A percentile compares a stretch with the other conserved stretches of the same genome.
Evolutionary conservation across 2,888 invertebrate species (phyloP).

Genomic region (Piscicola geometra): DNA sequence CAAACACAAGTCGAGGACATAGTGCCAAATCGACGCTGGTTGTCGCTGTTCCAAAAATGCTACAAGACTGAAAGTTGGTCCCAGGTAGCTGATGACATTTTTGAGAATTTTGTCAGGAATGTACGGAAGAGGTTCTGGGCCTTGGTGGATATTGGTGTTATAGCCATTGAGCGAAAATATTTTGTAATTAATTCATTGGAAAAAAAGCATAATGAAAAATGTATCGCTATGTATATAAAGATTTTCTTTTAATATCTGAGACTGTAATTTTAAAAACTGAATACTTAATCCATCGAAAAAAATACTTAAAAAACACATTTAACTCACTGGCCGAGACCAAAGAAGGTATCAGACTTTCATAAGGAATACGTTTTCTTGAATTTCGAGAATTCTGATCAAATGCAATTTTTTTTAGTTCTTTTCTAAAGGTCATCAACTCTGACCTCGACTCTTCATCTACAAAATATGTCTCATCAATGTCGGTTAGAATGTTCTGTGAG

Average conservation of each 20-base stretch:
- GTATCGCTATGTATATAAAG: too few relatives aligned
- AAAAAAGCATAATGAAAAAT: too few relatives aligned
- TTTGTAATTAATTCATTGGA: too few relatives aligned
- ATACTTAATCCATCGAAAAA: neutral
- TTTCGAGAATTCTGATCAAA: conserved; percentile 38
- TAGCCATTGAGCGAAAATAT: too few relatives aligned
- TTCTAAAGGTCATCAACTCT: conserved; percentile 33
- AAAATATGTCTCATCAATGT: conserved; percentile 40
- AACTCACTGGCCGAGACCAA: conserved; percentile 41
- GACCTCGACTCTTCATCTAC: conserved; percentile 38
- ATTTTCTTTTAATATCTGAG: too few relatives aligned
- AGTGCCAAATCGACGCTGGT: conserved; percentile 2
- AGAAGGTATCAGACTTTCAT: conserved; percentile 40
- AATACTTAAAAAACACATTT: neutral
- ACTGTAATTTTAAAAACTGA: neutral
- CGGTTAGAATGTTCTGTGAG: conserved; percentile 39
- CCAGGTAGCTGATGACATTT: conserved; percentile 13
- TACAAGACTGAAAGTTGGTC: conserved; percentile 3
- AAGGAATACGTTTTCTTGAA: conserved; percentile 17
- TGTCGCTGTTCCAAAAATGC: conserved; percentile 25
- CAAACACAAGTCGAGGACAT: conserved; percentile 20
- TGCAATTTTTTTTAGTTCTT: conserved; percentile 32
- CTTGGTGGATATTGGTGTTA: neutral
- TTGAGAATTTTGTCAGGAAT: conserved; percentile 13
- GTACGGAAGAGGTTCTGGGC: conserved; percentile 34